Base-by-base conservation (phyloP, 1,140 invertebrate species). In the Plectrocnemia conspersa region DNA sequence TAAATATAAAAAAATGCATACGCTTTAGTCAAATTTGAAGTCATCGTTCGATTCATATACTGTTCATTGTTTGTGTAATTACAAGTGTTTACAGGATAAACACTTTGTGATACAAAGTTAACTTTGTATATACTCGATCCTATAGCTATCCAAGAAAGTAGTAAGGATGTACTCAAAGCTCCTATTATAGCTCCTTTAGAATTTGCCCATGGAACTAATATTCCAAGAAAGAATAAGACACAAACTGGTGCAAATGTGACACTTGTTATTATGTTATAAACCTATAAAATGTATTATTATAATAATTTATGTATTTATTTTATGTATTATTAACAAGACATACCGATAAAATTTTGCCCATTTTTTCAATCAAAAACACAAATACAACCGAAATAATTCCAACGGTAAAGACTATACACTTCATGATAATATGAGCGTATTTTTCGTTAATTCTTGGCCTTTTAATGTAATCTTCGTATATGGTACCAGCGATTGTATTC, bases 191-290 rank as follows among this genome's bases (percentile, higher is more conserved):
- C 77, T 32, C 77, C 82, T 61, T 79, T 78, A 2, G 73, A 74
- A 71, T 88, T 89, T 7, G 82, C 77, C 78, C 81, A 86, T 0
- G 86, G 88, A 44, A 86, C 74, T 22, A 88, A 71, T 76, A 91
- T 86, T 46, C 88, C 88, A 1, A 91, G 66, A 0, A 82, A 81
- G 62, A 91, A 91, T 7, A 89, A 71, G 7, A 86, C 87, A 48
- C 89, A 80, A 1, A 86, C 79, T 23, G 86, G 86, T 1, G 86
- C 86, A 18, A 83, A 81, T 27, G 86, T 40, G 21, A 60, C 36
- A 11, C 48, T 18, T 13, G 36, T 22, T 19, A 60, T 29, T 9
- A 36, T 35, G 35, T 48, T 56, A 35, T 32, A 42, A 11, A 36
- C 49, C 58, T 60, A 24, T 25, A 60, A 56, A 24, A 24, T 46